A percentile compares a stretch with the other conserved stretches of the same genome.
These are phyloP conservation scores for Anadara kagoshimensis DNA, from an alignment of 1,140 invertebrate species.

Conservation along the genomic window DNA sequence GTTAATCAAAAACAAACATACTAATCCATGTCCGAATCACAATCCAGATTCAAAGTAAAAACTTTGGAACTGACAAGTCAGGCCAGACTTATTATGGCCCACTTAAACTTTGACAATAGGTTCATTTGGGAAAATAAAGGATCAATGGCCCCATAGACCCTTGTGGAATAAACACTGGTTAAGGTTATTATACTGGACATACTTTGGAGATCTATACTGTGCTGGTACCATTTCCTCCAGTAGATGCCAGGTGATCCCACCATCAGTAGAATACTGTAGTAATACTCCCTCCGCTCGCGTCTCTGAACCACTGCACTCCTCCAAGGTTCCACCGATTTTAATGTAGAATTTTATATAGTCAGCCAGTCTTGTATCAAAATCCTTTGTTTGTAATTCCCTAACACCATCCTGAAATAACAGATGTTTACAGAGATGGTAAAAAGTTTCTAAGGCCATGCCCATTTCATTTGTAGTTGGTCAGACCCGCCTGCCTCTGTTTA, in stretches of 20 bases:
- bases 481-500: too few species aligned
- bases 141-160: too few species aligned
- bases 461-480: neutral
- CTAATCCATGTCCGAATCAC: too few species aligned
- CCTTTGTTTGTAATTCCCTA: constrained; percentile 60
- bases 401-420: constrained; percentile 58
- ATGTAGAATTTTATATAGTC: constrained; percentile 71
- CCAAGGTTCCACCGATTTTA: constrained; percentile 57
- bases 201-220: constrained; percentile 57
- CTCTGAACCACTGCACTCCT: constrained; percentile 62
- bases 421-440: constrained; percentile 1
- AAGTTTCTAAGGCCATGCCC: neutral
- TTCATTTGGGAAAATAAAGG: too few species aligned
- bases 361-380: constrained; percentile 56
- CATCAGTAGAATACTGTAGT: constrained; percentile 71
- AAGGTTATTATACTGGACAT: constrained; percentile 15
- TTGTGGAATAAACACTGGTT: neutral
- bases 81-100: too few species aligned
- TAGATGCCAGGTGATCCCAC: constrained; percentile 71
- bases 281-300: constrained; percentile 60
- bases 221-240: constrained; percentile 63
- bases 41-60: too few species aligned
- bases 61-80: too few species aligned
- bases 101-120: too few species aligned
- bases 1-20: too few species aligned